Evolutionary conservation across 2,113 vertebrate species (phyloP).

Genomic region (Theristicus caerulescens): DNA sequence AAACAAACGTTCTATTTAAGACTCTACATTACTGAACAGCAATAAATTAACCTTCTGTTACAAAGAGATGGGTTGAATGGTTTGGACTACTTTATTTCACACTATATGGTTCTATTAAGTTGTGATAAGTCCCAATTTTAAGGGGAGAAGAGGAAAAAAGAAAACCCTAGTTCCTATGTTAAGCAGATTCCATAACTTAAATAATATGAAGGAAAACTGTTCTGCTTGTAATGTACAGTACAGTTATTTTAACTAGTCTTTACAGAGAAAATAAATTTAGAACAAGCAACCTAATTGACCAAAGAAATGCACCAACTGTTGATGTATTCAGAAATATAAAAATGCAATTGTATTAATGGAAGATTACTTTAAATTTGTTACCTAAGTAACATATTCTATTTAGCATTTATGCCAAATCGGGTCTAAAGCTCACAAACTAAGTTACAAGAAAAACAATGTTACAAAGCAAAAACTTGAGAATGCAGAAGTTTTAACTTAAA

Average conservation of each 20-base stretch:
- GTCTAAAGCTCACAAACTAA: background rate
- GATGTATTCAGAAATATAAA: background rate
- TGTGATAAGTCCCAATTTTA: background rate
- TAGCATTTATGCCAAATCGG: background rate
- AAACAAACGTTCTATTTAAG: background rate
- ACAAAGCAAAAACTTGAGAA: background rate
- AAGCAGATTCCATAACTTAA: background rate
- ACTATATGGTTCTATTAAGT: background rate
- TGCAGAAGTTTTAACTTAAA: background rate
- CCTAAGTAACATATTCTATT: background rate
- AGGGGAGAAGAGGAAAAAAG: background rate
- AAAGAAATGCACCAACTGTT: background rate
- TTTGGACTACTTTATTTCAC: background rate
- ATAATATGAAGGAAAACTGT: background rate
- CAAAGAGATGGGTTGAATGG: background rate
- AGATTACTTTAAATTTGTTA: background rate
- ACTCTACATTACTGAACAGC: background rate
- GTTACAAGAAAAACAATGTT: background rate
- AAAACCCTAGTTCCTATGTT: fast-evolving
- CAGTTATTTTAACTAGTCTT: background rate
- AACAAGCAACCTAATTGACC: background rate
- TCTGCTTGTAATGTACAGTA: background rate
- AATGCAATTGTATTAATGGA: background rate
- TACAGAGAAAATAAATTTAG: background rate
- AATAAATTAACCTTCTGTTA: background rate